Conservation (phyloP, 2,113 vertebrate species). For the Oreocharis arfaki region DNA sequence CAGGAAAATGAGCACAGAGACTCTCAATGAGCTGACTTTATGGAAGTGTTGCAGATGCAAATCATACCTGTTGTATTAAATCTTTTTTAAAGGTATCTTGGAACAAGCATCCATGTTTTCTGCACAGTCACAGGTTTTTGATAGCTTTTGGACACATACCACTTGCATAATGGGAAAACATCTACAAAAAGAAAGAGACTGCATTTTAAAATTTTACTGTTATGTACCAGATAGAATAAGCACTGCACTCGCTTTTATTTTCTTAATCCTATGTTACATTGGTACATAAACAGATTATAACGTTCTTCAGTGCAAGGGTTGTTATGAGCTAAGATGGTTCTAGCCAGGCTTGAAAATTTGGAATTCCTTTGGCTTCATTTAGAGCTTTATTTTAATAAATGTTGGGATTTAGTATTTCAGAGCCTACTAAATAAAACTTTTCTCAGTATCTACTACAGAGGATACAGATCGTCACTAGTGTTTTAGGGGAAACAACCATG, state of each 20-base stretch:
- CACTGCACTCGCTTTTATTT: background rate
- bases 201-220: background rate
- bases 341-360: background rate
- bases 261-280: fast-evolving
- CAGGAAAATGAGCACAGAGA: background rate
- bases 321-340: background rate
- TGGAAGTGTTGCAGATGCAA: background rate
- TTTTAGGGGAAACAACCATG: background rate
- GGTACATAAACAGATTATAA: background rate
- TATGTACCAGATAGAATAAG: background rate
- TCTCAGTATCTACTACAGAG: background rate
- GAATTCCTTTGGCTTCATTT: background rate
- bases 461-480: background rate
- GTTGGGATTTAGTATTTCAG: background rate
- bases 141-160: background rate
- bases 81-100: background rate
- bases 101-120: background rate
- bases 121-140: background rate
- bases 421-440: background rate
- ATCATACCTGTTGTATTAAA: background rate
- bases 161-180: background rate
- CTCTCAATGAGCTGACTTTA: background rate
- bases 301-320: background rate
- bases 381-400: background rate
- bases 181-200: background rate